phyloP scores from a whole-genome alignment of 2,888 invertebrate genomes.

The Andrena bicolor region DNA sequence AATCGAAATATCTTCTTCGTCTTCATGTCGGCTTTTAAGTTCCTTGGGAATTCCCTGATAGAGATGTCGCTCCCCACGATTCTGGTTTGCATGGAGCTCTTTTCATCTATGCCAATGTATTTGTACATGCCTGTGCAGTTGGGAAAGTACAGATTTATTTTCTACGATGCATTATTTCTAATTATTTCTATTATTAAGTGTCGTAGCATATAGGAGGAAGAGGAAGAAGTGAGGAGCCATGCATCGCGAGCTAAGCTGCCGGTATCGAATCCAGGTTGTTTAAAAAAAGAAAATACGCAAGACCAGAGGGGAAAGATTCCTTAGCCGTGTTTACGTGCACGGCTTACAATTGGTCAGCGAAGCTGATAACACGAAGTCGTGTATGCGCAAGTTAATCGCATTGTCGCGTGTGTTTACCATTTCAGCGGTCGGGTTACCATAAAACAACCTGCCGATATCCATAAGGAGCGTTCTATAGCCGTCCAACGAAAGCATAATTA shows the following conservation, averaged over 20 bases:
- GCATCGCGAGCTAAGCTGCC: background rate
- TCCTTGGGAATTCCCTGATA: constrained; percentile 85
- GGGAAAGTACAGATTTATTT: background rate
- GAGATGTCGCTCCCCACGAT: constrained; percentile 84
- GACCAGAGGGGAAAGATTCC: background rate
- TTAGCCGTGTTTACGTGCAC: constrained; percentile 21
- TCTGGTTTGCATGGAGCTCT: constrained; percentile 83
- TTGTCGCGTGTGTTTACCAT: constrained; percentile 25
- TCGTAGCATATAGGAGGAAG: background rate
- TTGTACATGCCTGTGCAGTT: constrained; percentile 90
- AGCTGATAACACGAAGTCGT: constrained; percentile 59
- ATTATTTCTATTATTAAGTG: too few relatives aligned
- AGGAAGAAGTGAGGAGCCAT: background rate
- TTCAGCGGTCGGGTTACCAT: background rate
- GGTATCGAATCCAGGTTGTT: background rate
- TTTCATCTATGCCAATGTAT: constrained; percentile 89
- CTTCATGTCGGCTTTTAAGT: constrained; percentile 88
- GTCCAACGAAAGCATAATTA: background rate
- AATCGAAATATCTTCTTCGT: constrained; percentile 89
- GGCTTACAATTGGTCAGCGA: constrained; percentile 11
- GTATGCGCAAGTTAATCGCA: constrained; percentile 32
- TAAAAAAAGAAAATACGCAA: constrained; percentile 1
- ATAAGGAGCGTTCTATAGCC: background rate
- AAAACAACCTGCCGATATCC: background rate
- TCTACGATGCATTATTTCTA: background rate